Evolutionary conservation across 2,888 invertebrate genomes (phyloP), one percentile per base, ranked within the genome.

Genomic region (Eucera pruinosa): DNA sequence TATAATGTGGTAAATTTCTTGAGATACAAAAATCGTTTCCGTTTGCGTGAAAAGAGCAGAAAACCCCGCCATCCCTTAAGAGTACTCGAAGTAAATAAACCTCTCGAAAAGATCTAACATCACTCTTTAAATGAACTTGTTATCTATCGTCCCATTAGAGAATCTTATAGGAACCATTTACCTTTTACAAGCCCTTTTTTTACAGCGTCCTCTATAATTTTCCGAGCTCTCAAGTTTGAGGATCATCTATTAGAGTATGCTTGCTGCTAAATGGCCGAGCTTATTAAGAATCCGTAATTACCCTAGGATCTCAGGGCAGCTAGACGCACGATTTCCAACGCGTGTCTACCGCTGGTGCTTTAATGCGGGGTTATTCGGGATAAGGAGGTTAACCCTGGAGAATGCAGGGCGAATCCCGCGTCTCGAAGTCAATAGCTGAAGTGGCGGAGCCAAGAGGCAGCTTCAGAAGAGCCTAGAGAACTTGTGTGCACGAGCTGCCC

Each of bases 271-370:
- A 68, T 68, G 47, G 50, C 33, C 25, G 33, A 33, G 30, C 43
- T 66, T 68, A 66, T 71, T 80, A 83, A 83, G 78, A 84, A 78
- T 83, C 60, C 68, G 78, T 80, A 81, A 83, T 83, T 80, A 83
- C 58, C 43, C 52, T 23, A 47, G 55, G 72, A 74, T 75, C 81
- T 43, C 70, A 55, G 67, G 66, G 57, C 60, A 61, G 30, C 43
- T 54, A 50, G 77, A 69, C 54, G 55, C 70, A 69, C 60, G 81
- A 78, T 83, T 83, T 68, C 74, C 65, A 25, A 55, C 74, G 70
- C 78, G 71, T 75, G 61, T 77, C 81, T 77, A 23, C 61, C 60
- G 62, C 60, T 52, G 45, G 65, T n/a, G n/a, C 36, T 33, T 61
- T 76, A 82, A 74, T 83, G 45, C 70, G 27, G 48, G 76, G 80